Base-by-base conservation (phyloP, 2,888 invertebrate genomes). In the Yponomeuta evonymella region DNA sequence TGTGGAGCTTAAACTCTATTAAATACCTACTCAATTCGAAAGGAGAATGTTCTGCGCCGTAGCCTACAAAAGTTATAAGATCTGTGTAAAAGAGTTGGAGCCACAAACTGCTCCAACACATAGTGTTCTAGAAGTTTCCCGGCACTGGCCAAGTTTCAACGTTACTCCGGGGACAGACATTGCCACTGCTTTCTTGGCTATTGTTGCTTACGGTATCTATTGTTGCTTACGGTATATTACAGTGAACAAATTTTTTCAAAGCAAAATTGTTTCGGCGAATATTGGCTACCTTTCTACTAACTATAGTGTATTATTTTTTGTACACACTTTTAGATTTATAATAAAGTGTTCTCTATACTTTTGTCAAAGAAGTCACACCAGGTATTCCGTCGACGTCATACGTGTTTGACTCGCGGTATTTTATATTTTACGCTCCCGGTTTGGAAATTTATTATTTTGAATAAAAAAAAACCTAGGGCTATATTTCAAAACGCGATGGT, bases 341-440 rank as follows among this genome's bases (percentile, higher is more conserved):
- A 36, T 43, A 43, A 43, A 43, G 43, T 43, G 43, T 43, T 6
- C 9, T 43, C 43, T 43, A 43, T 6, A 8, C 43, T 8, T 43
- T 43, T 43, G 33, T 33, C 51, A 15, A 58, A 51, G 2, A 51
- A 58, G 51, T 15, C 2, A 58, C 51, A 12, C 0, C 0, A 58
- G 4, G 15, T 12, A 58, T 15, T 15, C 15, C 15, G 15, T 15
- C 51, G 2, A 15, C 15, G 51, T 33, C 30, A 30, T 29, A 30
- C 65, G 33, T 65, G 29, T 65, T 65, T 8, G 73, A 73, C 75
- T 72, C 73, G 75, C 73, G 74, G 15, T 58, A 58, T 1, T 58
- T 5, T 58, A 58, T 58, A 15, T 58, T 58, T 58, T 58, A 15
- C 51, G 51, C 51, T 8, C 51, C 51, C 51, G 12, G 12, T 15